Evolutionary conservation across 2,113 vertebrate genomes (phyloP).

Genomic region (Salvelinus namaycush): DNA sequence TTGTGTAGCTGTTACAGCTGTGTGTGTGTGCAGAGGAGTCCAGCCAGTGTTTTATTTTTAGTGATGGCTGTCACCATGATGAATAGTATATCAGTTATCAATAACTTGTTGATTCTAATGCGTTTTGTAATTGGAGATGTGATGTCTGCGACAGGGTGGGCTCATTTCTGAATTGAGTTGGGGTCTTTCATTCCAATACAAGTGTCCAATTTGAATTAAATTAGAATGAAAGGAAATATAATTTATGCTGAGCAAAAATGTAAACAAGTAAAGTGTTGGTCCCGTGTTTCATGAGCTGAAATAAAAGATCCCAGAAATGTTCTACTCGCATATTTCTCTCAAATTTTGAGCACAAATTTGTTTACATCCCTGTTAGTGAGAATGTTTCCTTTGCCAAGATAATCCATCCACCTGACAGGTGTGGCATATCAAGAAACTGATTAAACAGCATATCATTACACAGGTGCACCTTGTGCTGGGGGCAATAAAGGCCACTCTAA

Average conservation of each 20-base stretch:
- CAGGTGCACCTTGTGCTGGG: too few relatives aligned
- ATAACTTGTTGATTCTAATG: constrained; percentile 43
- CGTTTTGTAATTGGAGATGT: not conserved
- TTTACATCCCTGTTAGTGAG: too few relatives aligned
- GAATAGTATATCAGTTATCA: constrained; percentile 59
- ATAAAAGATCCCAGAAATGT: too few relatives aligned
- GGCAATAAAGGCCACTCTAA: too few relatives aligned
- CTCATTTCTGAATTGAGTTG: not conserved
- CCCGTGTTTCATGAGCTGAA: too few relatives aligned
- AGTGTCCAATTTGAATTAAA: too few relatives aligned
- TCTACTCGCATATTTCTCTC: too few relatives aligned
- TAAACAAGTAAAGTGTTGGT: not conserved
- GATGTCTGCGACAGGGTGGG: not conserved
- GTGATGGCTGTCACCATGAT: constrained; percentile 42
- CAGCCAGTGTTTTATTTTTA: constrained; percentile 66
- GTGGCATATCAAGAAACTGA: too few relatives aligned
- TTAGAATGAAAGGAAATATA: not conserved
- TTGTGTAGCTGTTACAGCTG: constrained; percentile 67
- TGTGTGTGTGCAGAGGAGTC: constrained; percentile 51
- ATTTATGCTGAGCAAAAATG: not conserved
- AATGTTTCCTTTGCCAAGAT: too few relatives aligned
- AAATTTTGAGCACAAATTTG: too few relatives aligned
- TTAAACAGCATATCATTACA: too few relatives aligned
- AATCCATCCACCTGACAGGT: too few relatives aligned
- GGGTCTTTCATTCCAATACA: not conserved